Evolutionary conservation across 2,888 invertebrate genomes (phyloP).

Genomic region (Scotopteryx bipunctaria): DNA sequence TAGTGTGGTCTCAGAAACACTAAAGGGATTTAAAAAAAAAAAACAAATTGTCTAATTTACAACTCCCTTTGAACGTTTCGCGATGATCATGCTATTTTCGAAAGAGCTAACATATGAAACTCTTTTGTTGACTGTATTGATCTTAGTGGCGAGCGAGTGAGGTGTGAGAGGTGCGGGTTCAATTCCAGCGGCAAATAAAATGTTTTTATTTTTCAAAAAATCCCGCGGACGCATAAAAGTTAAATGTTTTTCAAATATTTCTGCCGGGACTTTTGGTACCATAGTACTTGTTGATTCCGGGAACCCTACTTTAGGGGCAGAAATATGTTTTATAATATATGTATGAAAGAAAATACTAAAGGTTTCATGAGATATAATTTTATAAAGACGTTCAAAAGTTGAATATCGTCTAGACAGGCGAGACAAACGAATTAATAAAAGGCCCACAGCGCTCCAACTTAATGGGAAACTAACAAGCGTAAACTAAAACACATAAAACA

Average conservation of each 20-base stretch:
- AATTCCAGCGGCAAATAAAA: too few species aligned
- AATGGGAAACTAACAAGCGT: slow-evolving; percentile 71
- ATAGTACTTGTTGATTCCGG: too few species aligned
- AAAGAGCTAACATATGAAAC: slow-evolving; percentile 52
- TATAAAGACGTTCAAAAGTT: slow-evolving; percentile 55
- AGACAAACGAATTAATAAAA: slow-evolving; percentile 63
- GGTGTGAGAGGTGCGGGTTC: too few species aligned
- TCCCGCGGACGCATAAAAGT: too few species aligned
- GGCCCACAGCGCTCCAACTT: slow-evolving; percentile 54
- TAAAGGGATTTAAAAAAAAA: slow-evolving; percentile 61
- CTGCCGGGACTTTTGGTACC: too few species aligned
- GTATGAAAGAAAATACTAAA: slow-evolving; percentile 43
- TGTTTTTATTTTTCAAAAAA: too few species aligned
- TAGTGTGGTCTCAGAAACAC: slow-evolving; percentile 62
- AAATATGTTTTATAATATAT: too few species aligned
- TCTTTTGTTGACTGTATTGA: too few species aligned
- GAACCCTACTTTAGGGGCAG: too few species aligned
- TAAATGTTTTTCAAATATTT: too few species aligned
- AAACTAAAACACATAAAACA: slow-evolving; percentile 68
- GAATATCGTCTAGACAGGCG: slow-evolving; percentile 47
- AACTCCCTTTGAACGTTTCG: slow-evolving; percentile 64
- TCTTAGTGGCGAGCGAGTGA: too few species aligned
- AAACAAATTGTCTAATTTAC: slow-evolving; percentile 63
- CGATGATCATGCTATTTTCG: slow-evolving; percentile 53
- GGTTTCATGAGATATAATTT: slow-evolving; percentile 51